Evolutionary conservation across 2,888 invertebrate species (phyloP), one percentile per base, ranked within the genome.

Genomic region (Reticulitermes lucifugus): DNA sequence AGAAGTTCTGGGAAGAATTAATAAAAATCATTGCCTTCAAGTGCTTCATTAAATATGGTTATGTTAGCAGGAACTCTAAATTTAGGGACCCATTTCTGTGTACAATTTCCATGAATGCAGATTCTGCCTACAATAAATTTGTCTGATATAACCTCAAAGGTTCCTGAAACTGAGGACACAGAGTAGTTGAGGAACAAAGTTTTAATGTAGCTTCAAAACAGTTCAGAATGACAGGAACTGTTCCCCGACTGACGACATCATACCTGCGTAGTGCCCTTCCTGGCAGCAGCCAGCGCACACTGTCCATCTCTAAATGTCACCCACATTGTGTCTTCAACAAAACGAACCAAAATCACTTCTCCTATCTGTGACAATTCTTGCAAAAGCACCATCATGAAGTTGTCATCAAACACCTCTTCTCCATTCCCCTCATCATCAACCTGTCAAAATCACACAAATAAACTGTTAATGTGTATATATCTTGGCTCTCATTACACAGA

Each of bases 301-400:
- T 96, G 95, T 0, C 98, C 98, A 89, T 97, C 96, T 88, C 96
- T 94, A 90, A 98, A 98, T 14, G 98, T 98, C 46, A 99, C 94
- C 95, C 97, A 97, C 92, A 99, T 95, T 25, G 96, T 95, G 86
- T 95, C 96, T 43, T 95, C 97, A 25, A 98, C 96, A 91, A 98
- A 98, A 87, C 98, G 94, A 7, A 98, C 97, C 79, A 98, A 93
- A 80, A 98, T 96, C 0, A 98, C 96, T 91, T 97, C 97, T 10
- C 98, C 98, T 88, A 96, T 95, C 88, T 96, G 95, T 0, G 96
- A 94, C 84, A 98, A 92, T 89, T 96, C 95, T 89, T 96, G 95
- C 85, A 98, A 92, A 46, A 98, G 91, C 7, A 94, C 94, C 85
- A 95, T 94, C 92, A 97, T 96, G 65, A 97, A 93, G 88, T 94